phyloP scores from a whole-genome alignment of 2,113 vertebrate species.

The Ovibos moschatus region DNA sequence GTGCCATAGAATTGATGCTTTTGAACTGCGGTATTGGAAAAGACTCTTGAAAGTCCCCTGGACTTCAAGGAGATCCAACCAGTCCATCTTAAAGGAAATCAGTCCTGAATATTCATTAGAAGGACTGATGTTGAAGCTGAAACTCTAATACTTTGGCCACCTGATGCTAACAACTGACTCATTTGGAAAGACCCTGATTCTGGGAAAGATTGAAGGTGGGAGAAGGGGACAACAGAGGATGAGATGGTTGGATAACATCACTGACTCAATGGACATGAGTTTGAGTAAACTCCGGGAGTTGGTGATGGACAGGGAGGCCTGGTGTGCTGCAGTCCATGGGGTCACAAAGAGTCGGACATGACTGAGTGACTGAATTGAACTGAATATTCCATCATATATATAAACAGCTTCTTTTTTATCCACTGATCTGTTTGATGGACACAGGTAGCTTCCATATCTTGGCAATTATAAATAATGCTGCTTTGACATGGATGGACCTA shows the following conservation, averaged over 20 bases:
- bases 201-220: neutral
- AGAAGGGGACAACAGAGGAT: neutral
- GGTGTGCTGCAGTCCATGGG: rapidly evolving
- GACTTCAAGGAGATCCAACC: neutral
- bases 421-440: neutral
- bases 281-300: neutral
- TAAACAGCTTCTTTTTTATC: neutral
- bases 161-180: neutral
- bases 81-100: neutral
- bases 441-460: neutral
- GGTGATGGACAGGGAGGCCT: neutral
- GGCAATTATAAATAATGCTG: neutral
- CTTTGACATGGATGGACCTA: neutral
- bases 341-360: neutral
- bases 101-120: neutral
- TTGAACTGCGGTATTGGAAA: neutral
- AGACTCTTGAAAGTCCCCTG: neutral
- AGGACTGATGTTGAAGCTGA: neutral
- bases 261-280: neutral
- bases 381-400: neutral
- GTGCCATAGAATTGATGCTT: rapidly evolving
- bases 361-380: neutral
- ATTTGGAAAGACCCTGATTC: neutral
- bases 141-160: neutral
- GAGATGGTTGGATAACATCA: neutral